These are phyloP conservation scores for Danaus melanippus DNA, from an alignment of 1,140 invertebrate genomes.

Conservation along the genomic window DNA sequence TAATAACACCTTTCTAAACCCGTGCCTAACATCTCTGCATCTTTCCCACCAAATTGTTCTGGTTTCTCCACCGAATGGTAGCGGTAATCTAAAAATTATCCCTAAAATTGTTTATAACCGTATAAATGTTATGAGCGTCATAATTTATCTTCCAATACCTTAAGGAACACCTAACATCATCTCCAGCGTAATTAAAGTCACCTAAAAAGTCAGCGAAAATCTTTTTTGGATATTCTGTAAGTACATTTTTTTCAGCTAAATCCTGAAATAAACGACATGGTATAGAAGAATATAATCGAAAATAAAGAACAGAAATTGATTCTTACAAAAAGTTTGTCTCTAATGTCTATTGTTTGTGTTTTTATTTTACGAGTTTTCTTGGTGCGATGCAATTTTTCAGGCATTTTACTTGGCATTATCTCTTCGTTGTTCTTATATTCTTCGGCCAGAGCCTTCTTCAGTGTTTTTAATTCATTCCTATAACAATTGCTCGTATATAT, in stretches of 20 bases:
- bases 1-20: constrained; percentile 31
- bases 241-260: constrained; percentile 25
- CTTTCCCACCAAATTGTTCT: constrained; percentile 46
- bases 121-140: no score
- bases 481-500: no score
- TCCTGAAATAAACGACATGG: constrained; percentile 24
- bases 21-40: constrained; percentile 29
- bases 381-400: constrained; percentile 17
- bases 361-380: constrained; percentile 27
- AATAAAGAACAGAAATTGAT: neutral
- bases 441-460: constrained; percentile 37
- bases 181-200: constrained; percentile 43
- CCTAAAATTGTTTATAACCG: no score
- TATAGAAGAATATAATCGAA: neutral
- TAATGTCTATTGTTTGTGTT: constrained; percentile 19
- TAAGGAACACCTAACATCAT: constrained; percentile 33
- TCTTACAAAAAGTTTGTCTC: constrained; percentile 35
- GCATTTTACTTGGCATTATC: constrained; percentile 36
- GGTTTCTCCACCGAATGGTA: constrained; percentile 32
- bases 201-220: constrained; percentile 42
- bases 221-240: constrained; percentile 34
- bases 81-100: constrained; percentile 19
- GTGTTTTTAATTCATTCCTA: constrained; percentile 29
- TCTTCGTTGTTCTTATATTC: constrained; percentile 37
- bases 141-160: constrained; percentile 13